phyloP scores from a whole-genome alignment of 2,888 invertebrate genomes.

The Colletes collaris region DNA sequence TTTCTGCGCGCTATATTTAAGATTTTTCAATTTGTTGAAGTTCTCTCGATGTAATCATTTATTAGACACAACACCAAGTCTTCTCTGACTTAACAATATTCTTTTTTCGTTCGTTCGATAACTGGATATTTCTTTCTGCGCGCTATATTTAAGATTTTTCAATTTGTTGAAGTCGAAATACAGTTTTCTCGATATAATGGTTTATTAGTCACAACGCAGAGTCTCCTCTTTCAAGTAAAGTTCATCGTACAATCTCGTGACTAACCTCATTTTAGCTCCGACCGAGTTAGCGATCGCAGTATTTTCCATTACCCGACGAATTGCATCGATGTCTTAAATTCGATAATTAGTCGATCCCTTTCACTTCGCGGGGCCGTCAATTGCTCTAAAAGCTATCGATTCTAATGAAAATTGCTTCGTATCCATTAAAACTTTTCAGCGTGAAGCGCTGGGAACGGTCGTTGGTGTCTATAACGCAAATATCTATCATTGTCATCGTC shows the following conservation, averaged over 20 bases:
- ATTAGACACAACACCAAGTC: no score
- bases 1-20: no score
- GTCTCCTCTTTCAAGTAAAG: neutral
- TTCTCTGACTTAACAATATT: neutral
- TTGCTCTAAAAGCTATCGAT: neutral
- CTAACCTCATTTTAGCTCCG: slow-evolving; percentile 1
- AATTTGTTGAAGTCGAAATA: no score
- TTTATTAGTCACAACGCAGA: no score
- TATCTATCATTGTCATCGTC: no score
- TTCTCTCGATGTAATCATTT: no score
- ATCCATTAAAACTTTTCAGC: neutral
- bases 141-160: no score
- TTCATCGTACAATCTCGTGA: slow-evolving; percentile 27
- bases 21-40: no score
- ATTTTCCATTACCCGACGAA: slow-evolving; percentile 21
- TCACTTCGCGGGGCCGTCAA: neutral
- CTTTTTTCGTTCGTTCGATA: neutral
- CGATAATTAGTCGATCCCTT: slow-evolving; percentile 12
- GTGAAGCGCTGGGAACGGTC: no score
- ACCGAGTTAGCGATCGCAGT: neutral
- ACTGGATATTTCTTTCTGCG: no score
- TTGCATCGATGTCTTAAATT: slow-evolving; percentile 9
- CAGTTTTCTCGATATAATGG: no score
- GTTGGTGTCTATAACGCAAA: no score
- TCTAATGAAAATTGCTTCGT: slow-evolving; percentile 8